Base-by-base conservation (phyloP, 2,888 invertebrate genomes). In the Dioctria linearis region DNA sequence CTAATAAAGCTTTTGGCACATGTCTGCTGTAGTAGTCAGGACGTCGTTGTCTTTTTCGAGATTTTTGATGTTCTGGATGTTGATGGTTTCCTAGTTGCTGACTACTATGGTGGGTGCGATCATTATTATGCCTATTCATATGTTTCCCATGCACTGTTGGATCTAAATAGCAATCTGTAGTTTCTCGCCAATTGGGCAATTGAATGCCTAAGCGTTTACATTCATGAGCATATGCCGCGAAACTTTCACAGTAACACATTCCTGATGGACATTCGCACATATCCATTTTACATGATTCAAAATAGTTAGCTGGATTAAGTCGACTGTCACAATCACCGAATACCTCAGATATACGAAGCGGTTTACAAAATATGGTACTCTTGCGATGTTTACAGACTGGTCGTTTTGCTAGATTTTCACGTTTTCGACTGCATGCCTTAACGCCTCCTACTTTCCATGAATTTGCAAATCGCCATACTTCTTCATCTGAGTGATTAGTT, bases 381-480 rank as follows among this genome's bases (percentile, higher is more conserved):
- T 89, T 90, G 80, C 88, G 88, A 66, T 91, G 90, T 84, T 91
- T 90, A 78, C 92, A 90, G 83, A 90, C 90, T 83, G 91, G 89
- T 83, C 89, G 85, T 84, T 87, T 84, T 81, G 87, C 86, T 81
- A 89, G 85, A 82, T 89, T 90, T 84, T 92, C 90, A 84, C 90
- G 91, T 67, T 88, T 87, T 0, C 92, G 90, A 2, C 92, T 91
- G 86, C 95, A 95, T 3, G 93, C 93, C 80, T 92, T 92, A 82
- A 92, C 93, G 0, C 95, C 94, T 0, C 97, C 97, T 2, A 96
- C 95, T 78, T 95, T 92, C 98, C 98, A 98, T 3, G 97, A 96
- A 71, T 94, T 92, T 3, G 96, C 97, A 86, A 98, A 97, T 78
- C 92, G 92, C 90, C 92, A 90, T 5, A 90, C 87, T 79, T 91